Evolutionary conservation across 2,797 vertebrate genomes (phyloP).

Genomic region (Allobates femoralis): DNA sequence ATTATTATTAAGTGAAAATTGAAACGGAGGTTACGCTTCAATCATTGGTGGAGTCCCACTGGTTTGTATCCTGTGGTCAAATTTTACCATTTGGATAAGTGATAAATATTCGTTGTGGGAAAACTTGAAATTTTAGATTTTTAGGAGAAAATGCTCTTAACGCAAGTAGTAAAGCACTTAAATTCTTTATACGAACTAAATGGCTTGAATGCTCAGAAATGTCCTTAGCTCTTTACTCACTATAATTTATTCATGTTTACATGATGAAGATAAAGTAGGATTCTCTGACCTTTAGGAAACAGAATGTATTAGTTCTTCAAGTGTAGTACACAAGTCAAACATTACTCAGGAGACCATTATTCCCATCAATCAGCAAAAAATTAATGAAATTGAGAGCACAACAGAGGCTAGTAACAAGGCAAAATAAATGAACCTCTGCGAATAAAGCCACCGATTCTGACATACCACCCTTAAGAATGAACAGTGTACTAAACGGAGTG

Average conservation of each 20-base stretch:
- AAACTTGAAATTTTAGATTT: background rate
- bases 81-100: too few relatives aligned
- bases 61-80: too few relatives aligned
- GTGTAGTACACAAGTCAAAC: conserved; percentile 32
- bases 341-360: conserved; percentile 34
- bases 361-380: conserved; percentile 44
- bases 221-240: background rate
- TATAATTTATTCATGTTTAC: conserved; percentile 43
- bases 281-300: conserved; percentile 52
- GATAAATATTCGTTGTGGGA: too few relatives aligned
- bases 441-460: conserved; percentile 43
- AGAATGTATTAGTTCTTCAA: conserved; percentile 36
- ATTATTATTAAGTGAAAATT: too few relatives aligned
- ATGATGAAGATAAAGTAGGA: conserved; percentile 44
- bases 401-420: conserved; percentile 26
- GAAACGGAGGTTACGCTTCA: too few relatives aligned
- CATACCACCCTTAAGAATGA: conserved; percentile 41
- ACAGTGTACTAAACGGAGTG: conserved; percentile 41
- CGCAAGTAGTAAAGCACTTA: background rate
- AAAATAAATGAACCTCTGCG: conserved; percentile 42
- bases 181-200: background rate
- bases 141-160: background rate
- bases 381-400: conserved; percentile 44
- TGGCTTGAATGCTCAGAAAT: background rate
- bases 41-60: too few relatives aligned